Evolutionary conservation across 1,140 invertebrate genomes (phyloP), one percentile per base, ranked within the genome.

Genomic region (Leptoteleia sp.): DNA sequence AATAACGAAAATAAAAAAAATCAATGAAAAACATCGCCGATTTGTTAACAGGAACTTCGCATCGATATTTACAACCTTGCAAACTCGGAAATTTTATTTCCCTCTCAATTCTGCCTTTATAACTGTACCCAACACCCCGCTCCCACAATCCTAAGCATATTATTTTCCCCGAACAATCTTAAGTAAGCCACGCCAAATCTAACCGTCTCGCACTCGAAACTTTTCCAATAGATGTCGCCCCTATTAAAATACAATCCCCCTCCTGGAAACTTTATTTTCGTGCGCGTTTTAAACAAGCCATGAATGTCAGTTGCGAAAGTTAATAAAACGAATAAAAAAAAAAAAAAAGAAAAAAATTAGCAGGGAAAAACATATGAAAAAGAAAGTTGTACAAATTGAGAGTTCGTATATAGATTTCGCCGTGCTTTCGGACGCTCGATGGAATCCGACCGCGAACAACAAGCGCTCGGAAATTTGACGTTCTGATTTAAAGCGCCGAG

Each of bases 141-240:
- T 5, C 13, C n/a, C 13, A 19, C 1, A 25, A 13, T 25, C 17
- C 12, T 22, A 38, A 38, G 17, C 19, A 25, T 15, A 54, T 54
- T 54, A 37, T 54, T 54, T 54, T 25, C 17, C 17, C 2, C 0
- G 13, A 4, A 7, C 33, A 38, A 11, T 11, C 17, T 50, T 35
- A 48, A 31, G 12, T 33, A 50, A 38, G n/a, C 37, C n/a, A 5
- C 13, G 43, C n/a, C 16, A 40, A 50, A 64, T 64, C 25, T 42
- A 50, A 35, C 45, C 22, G 19, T 8, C 54, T 42, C 4, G 6
- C 38, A 11, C 37, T 42, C 27, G 15, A 50, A 64, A 64, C 59
- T 64, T 64, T 64, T 50, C 25, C 59, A 64, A 64, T 64, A 50
- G 59, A 50, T 29, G 45, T 64, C 43, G 35, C 35, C 2, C 25